phyloP scores from a whole-genome alignment of 2,113 vertebrate species.

The Campylomormyrus numenius region DNA sequence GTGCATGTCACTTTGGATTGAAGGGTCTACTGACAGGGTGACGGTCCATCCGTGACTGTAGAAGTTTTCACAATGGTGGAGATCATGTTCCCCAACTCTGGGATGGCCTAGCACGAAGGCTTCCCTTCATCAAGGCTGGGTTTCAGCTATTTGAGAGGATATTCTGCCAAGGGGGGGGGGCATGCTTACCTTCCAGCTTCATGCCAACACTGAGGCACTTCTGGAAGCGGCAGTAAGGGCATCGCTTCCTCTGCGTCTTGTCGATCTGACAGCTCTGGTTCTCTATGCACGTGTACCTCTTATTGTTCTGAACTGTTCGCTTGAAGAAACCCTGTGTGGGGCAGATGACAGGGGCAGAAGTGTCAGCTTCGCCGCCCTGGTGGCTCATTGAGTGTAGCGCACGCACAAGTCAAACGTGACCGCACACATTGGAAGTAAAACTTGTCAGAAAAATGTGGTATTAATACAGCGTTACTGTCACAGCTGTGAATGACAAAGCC shows the following conservation, averaged over 20 bases:
- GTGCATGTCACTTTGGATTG: background rate
- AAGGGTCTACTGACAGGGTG: constrained; percentile 35
- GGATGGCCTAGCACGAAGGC: background rate
- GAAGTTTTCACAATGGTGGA: constrained; percentile 32
- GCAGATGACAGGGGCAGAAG: constrained; percentile 60
- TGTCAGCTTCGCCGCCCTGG: constrained; percentile 54
- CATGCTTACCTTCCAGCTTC: constrained; percentile 91
- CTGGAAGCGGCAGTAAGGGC: constrained; percentile 97
- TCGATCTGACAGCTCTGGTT: constrained; percentile 99
- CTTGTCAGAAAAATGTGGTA: background rate
- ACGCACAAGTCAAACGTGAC: constrained; percentile 38
- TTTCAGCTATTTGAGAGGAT: background rate
- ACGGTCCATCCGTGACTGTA: constrained; percentile 32
- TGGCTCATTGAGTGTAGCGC: constrained; percentile 53
- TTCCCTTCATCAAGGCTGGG: background rate
- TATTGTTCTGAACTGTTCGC: constrained; percentile 98
- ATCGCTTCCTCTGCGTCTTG: constrained; percentile 97
- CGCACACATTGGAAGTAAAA: background rate
- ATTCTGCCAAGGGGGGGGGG: background rate
- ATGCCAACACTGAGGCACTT: constrained; percentile 98
- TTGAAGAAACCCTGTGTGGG: constrained; percentile 95
- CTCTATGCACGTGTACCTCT: constrained; percentile 99
- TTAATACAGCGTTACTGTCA: background rate
- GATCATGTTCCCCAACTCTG: constrained; percentile 17
- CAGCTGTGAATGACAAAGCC: background rate